Conservation (phyloP, 2,888 invertebrate species). For the Thecophora atra region DNA sequence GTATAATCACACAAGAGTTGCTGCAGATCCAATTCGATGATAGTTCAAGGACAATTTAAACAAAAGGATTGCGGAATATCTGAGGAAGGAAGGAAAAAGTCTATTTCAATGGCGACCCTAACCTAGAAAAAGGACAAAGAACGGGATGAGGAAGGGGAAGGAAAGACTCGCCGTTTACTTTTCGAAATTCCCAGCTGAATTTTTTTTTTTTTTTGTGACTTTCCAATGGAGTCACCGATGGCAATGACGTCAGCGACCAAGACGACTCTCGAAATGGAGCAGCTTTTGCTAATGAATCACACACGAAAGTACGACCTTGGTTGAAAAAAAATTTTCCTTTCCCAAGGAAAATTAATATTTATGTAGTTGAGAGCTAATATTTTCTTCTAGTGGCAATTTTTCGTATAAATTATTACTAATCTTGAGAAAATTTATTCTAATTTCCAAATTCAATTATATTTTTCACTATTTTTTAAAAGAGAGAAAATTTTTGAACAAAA, state of each 20-base stretch:
- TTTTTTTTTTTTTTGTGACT: constrained; percentile 9
- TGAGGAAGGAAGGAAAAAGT: neutral
- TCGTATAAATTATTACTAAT: constrained; percentile 29
- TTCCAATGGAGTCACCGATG: constrained; percentile 1
- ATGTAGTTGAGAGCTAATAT: constrained; percentile 45
- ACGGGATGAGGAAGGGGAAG: constrained; percentile 1
- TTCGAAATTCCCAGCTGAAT: constrained; percentile 21
- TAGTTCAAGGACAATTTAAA: constrained; percentile 16
- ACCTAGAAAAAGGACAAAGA: neutral
- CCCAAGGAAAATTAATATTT: constrained; percentile 21
- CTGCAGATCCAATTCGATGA: constrained; percentile 7
- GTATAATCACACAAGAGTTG: constrained; percentile 26
- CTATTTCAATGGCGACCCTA: neutral
- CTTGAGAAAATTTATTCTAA: constrained; percentile 42
- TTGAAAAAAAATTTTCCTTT: constrained; percentile 9
- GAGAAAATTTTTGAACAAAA: constrained; percentile 47
- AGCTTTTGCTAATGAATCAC: neutral
- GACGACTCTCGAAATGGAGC: constrained; percentile 9
- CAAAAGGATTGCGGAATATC: constrained; percentile 17
- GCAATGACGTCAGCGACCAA: constrained; percentile 22
- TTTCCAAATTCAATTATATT: constrained; percentile 42
- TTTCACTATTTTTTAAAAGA: constrained; percentile 45
- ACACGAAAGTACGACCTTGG: neutral
- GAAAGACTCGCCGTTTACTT: constrained; percentile 34
- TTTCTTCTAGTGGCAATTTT: constrained; percentile 38